These are phyloP conservation scores for Xiphophorus maculatus DNA, from an alignment of 2,113 vertebrate genomes.

Conservation along the genomic window DNA sequence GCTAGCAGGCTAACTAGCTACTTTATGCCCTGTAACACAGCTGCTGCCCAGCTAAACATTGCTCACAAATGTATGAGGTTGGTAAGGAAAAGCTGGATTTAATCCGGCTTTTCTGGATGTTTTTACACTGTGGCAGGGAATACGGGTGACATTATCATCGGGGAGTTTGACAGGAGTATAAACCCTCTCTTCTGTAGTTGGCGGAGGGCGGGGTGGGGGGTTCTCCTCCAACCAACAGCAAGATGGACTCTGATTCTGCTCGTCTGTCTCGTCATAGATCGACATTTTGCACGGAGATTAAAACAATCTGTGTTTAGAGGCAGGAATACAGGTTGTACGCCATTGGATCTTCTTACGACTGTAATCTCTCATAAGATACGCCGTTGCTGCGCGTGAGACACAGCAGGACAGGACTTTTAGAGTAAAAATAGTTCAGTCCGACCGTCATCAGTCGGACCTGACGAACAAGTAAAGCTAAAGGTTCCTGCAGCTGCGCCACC, in stretches of 20 bases:
- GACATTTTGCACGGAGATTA: constrained; percentile 93
- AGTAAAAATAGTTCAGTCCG: constrained; percentile 38
- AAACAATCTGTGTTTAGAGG: constrained; percentile 75
- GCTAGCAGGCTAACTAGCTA: constrained; percentile 83
- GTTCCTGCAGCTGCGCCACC: constrained; percentile 23
- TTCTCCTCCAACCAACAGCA: constrained; percentile 85
- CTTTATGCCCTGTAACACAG: constrained; percentile 75
- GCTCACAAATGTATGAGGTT: constrained; percentile 48
- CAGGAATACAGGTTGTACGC: constrained; percentile 7
- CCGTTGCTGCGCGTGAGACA: constrained; percentile 25
- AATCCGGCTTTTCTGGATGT: constrained; percentile 63
- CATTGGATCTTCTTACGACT: neutral
- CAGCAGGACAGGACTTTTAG: constrained; percentile 11
- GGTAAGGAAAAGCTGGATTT: constrained; percentile 68
- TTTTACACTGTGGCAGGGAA: constrained; percentile 30
- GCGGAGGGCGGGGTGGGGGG: constrained; percentile 12
- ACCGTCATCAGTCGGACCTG: constrained; percentile 62
- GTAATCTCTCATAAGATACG: constrained; percentile 6
- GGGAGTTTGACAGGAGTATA: constrained; percentile 85
- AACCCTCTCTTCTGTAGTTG: constrained; percentile 76
- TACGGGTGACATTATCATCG: constrained; percentile 72
- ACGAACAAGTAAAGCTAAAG: neutral
- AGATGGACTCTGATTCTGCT: constrained; percentile 94
- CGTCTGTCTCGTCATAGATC: constrained; percentile 91
- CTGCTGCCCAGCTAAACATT: constrained; percentile 56